Evolutionary conservation across 30 jellyfish, hydroid and myxozoan species (phyloP), one percentile per base, ranked within the genome.

Genomic region (Turritopsis rubra): DNA sequence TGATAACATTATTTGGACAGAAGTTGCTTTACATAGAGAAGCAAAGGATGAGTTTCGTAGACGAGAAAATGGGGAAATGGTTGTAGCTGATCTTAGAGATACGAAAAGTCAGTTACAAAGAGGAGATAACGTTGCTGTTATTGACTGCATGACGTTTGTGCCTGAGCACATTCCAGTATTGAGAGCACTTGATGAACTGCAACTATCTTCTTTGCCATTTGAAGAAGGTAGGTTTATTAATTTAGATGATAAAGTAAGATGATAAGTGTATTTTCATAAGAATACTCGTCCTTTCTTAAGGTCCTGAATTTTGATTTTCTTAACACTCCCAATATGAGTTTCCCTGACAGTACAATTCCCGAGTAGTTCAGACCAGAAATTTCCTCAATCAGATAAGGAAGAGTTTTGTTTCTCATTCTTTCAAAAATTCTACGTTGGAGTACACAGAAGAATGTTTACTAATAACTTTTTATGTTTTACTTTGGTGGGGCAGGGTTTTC

Each of bases 81-180:
- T 22, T 8, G 84, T 76, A 9, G 1, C 26, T 18, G 29, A n/a
- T 20, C 29, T 28, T 16, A n/a, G 68, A 23, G 72, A 76, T 13
- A 17, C 68, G 1, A 52, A 28, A 1, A 17, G 19, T 24, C 21
- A 22, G 8, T 28, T 76, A 23, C 1, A 52, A 28, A 29, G 29
- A 1, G 77, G 75, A 18, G 75, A 76, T 54, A 23, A 76, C 28
- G 65, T 76, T 5, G 84, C 72, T 8, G 84, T 76, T 25, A 76
- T 76, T 22, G 84, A 76, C 28, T 76, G 84, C 75, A 76, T 76
- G 84, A 76, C 84, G 3, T 76, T 76, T 76, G 84, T 76, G 17
- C 84, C 84, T 76, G 84, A 76, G 28, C 84, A 76, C 68, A 76
- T 76, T 76, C 75, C 84, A 8, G 75, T 76, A 23, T 77, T 76